Conservation (phyloP, 2,797 vertebrate species). For the Myotis pilosus region DNA sequence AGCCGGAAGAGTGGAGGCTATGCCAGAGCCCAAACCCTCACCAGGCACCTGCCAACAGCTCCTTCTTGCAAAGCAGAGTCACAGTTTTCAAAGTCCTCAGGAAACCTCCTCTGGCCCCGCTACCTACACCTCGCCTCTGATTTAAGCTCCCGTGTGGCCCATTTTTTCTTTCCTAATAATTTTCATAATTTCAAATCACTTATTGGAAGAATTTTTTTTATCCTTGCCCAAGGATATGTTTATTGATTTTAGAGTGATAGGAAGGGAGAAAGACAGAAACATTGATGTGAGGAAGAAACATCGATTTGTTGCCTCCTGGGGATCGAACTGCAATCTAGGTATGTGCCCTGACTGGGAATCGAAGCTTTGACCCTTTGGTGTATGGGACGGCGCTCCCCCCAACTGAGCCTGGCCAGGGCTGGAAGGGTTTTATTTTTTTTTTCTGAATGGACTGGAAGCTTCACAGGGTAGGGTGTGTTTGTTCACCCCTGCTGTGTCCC, state of each 20-base stretch:
- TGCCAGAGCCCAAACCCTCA: neutral
- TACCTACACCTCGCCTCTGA: neutral
- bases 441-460: too few species aligned
- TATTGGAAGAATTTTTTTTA: neutral
- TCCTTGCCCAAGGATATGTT: neutral
- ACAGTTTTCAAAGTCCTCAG: neutral
- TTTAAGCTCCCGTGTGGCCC: neutral
- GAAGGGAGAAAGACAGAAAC: neutral
- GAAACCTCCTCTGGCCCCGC: neutral
- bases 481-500: neutral
- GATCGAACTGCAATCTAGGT: neutral
- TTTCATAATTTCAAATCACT: neutral
- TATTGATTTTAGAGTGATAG: neutral
- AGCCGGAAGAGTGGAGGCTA: neutral
- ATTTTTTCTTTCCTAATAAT: neutral
- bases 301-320: neutral
- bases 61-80: neutral
- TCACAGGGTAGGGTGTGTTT: neutral
- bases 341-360: neutral
- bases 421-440: neutral
- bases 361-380: neutral
- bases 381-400: rapidly evolving
- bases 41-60: neutral
- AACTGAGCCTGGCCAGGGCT: neutral
- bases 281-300: neutral